phyloP scores from a whole-genome alignment of 2,888 invertebrate species.

The Eupeodes luniger region DNA sequence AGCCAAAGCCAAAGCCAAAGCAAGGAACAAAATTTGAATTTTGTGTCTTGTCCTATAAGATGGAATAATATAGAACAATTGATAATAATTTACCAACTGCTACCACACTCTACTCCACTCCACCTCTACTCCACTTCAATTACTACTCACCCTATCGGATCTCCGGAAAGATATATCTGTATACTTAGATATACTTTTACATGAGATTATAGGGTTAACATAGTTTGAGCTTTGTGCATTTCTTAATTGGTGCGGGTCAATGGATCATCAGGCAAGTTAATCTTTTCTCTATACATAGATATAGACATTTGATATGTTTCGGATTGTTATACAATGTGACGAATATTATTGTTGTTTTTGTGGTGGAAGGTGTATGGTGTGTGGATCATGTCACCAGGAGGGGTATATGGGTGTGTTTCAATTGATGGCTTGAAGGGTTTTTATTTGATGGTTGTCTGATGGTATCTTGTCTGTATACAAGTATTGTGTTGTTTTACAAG shows the following conservation, averaged over 20 bases:
- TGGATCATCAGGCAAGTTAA: slow-evolving; percentile 1
- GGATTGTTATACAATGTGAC: not conserved
- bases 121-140: too few relatives aligned
- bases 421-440: not conserved
- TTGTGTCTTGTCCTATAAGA: not conserved
- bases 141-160: slow-evolving; percentile 18
- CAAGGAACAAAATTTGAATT: slow-evolving; percentile 7
- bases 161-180: slow-evolving; percentile 8
- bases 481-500: not conserved
- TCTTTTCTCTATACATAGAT: not conserved
- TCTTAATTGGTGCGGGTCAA: slow-evolving; percentile 41
- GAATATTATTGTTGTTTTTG: slow-evolving; percentile 1
- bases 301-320: slow-evolving; percentile 1
- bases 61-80: slow-evolving; percentile 16
- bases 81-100: not conserved
- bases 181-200: slow-evolving; percentile 27
- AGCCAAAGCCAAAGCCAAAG: too few relatives aligned
- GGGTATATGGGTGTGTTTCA: not conserved
- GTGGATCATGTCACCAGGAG: too few relatives aligned
- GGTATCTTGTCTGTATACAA: not conserved
- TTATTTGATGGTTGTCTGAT: not conserved
- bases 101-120: too few relatives aligned
- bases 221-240: slow-evolving; percentile 35
- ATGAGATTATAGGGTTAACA: slow-evolving; percentile 55
- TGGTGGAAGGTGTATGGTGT: too few relatives aligned